These are phyloP conservation scores for Petrocephalus sullivani DNA, from an alignment of 2,797 vertebrate genomes.

Conservation along the genomic window DNA sequence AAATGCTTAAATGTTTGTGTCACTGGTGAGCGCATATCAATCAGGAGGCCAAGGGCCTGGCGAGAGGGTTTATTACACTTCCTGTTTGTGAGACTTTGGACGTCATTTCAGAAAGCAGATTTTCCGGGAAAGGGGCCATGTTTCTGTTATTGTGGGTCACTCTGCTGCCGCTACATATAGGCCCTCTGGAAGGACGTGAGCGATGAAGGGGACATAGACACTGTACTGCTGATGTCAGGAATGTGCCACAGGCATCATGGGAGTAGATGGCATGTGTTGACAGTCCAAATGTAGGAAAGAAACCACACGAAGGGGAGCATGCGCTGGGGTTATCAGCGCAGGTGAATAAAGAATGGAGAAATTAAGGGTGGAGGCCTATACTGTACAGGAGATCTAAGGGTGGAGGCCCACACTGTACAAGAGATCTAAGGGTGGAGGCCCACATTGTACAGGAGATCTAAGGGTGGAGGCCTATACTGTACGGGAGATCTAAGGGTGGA, in stretches of 20 bases:
- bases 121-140: not conserved
- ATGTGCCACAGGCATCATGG: not conserved
- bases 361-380: not conserved
- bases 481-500: not conserved
- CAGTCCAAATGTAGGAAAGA: not conserved
- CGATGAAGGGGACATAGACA: not conserved
- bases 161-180: not conserved
- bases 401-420: not conserved
- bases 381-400: not conserved
- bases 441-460: not conserved
- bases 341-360: not conserved
- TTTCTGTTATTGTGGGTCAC: not conserved
- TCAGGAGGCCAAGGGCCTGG: not conserved
- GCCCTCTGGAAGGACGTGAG: not conserved
- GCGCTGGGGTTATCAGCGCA: not conserved
- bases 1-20: not conserved
- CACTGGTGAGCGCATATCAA: not conserved
- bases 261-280: not conserved
- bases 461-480: not conserved
- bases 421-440: no score
- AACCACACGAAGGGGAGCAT: not conserved
- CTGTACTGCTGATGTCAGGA: not conserved
- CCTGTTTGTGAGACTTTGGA: slow-evolving; percentile 6
- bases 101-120: not conserved
- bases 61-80: not conserved